Percentiles rank a stretch among this genome's conserved stretches.
phyloP scores from a whole-genome alignment of 2,113 vertebrate genomes.

The Excalfactoria chinensis region DNA sequence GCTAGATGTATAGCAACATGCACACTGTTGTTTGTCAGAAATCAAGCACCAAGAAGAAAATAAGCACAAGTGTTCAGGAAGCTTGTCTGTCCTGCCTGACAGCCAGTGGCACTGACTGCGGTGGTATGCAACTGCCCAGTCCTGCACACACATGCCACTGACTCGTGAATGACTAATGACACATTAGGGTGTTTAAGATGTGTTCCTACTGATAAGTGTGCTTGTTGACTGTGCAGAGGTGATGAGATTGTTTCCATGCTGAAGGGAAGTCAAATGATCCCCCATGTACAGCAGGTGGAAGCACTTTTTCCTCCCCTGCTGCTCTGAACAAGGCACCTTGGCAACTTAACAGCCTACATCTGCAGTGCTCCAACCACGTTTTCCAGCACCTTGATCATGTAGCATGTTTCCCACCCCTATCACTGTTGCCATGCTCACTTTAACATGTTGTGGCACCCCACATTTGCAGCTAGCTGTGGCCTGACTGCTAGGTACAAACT shows the following conservation, averaged over 20 bases:
- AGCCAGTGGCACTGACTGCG: background rate
- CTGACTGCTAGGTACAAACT: background rate
- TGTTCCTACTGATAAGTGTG: background rate
- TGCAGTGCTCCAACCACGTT: background rate
- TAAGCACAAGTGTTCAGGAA: background rate
- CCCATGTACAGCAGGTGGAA: background rate
- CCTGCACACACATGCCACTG: background rate
- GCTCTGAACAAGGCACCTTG: background rate
- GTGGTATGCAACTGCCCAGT: rapidly evolving
- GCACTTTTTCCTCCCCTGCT: background rate
- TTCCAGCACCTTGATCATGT: background rate
- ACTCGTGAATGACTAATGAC: background rate
- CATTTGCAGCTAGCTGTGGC: background rate
- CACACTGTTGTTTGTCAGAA: background rate
- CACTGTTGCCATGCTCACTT: background rate
- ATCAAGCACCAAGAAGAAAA: background rate
- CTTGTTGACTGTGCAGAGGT: background rate
- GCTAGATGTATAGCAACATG: rapidly evolving
- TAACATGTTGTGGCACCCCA: background rate
- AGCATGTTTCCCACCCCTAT: background rate
- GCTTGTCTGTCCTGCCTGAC: background rate
- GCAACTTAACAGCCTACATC: background rate
- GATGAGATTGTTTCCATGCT: background rate
- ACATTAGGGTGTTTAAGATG: background rate
- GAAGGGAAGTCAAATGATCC: background rate